Evolutionary conservation across 2,113 vertebrate genomes (phyloP), one percentile per base, ranked within the genome.

Genomic region (Cardinalis cardinalis): DNA sequence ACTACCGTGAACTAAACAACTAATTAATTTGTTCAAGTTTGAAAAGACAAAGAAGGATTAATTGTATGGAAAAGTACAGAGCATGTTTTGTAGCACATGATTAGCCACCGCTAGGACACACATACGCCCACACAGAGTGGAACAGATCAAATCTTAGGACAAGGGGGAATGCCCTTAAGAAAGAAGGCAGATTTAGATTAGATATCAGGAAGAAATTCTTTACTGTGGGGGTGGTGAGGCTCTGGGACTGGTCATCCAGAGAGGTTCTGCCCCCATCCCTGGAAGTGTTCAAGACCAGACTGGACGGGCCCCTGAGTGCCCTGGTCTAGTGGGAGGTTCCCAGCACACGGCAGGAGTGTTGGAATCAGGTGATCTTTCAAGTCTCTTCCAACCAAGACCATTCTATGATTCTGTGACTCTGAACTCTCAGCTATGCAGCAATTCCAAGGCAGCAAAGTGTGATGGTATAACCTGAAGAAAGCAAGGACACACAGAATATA

Each of bases 121-220:
- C 25, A 32, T 4, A 18, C 0, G 0, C 20, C 7, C 44, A 59
- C 11, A 28, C 0, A 1, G 14, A 18, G 12, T 28, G 28, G 28
- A 85, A 74, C 21, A 36, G 44, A 60, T 52, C 13, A 52, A 31
- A 88, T 46, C 19, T 66, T 66, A 59, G n/a, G 14, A 28, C n/a
- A 34, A 60, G 13, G 13, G 10, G 4, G 7, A 73, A 26, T 52
- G 25, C 10, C 29, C n/a, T 40, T 34, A 59, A 81, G 7, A 81
- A 59, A 44, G 44, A 44, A 28, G 29, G 24, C 28, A 40, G 60
- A 51, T 65, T 73, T 46, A 81, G 38, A 59, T 59, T 66, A 20
- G 29, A 18, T 40, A 74, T 5, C 6, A 34, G 7, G 38, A 66
- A n/a, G 9, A 73, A 66, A 59, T 46, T 46, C n/a, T 53, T 46